Evolutionary conservation across 2,113 vertebrate genomes (phyloP), one percentile per base, ranked within the genome.

Genomic region (Otis tarda): DNA sequence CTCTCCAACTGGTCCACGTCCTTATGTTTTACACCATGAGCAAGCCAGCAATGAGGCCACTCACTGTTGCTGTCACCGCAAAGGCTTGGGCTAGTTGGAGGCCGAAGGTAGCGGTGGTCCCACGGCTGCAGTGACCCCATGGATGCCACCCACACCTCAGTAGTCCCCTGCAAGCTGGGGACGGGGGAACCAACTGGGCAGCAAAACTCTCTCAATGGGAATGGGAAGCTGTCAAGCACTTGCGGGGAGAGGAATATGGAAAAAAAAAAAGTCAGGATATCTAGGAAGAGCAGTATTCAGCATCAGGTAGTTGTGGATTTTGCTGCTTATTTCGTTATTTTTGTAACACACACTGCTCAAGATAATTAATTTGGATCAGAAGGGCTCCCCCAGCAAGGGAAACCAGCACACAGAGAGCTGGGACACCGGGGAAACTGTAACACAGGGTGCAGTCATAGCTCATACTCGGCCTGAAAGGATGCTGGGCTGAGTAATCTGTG

Each of bases 391-490:
- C 35, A 50, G 17, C 0, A 5, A 83, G 68, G 14, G 63, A 86
- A 79, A 80, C 4, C 49, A n/a, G 27, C 31, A 23, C 23, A 33
- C 28, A 14, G 27, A 90, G 41, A 73, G 45, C 18, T 65, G 76
- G 55, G 80, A 53, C 55, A 24, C 2, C 0, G 0, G 30, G 39
- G 19, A 77, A 47, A 63, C 35, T 0, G 0, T 7, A 61, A 60
- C 35, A 57, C 23, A 69, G 73, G 13, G 7, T 77, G 19, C 16
- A 84, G 53, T 9, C 78, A 50, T 35, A 78, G 37, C 5, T 4
- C 39, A 56, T 35, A 57, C 43, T 6, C 9, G 2, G 37, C 41
- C 81, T 15, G 57, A 45, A 74, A 90, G 57, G 75, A 64, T 33
- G 70, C 61, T 25, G 86, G 22, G 25, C 50, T 93, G 90, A 93